A percentile compares a stretch with the other conserved stretches of the same genome.
phyloP scores from a whole-genome alignment of 2,797 vertebrate genomes.

The Sardinella longiceps region DNA sequence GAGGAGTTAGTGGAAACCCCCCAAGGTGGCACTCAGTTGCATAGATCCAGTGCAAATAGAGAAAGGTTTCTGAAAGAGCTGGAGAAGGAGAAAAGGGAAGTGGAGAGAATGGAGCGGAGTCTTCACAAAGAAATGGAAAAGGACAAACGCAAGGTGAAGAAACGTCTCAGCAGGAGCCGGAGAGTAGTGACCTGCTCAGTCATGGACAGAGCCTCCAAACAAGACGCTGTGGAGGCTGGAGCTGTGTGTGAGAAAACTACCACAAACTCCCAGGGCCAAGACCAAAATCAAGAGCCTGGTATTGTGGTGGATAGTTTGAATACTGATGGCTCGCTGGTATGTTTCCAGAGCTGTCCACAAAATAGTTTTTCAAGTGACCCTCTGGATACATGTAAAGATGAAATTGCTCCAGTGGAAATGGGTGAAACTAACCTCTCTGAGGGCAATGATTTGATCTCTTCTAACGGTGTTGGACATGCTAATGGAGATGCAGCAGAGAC shows the following conservation, averaged over 20 bases:
- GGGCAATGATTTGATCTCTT: background rate
- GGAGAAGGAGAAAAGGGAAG: conserved; percentile 66
- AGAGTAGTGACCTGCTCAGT: conserved; percentile 61
- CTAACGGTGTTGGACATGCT: background rate
- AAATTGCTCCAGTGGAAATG: background rate
- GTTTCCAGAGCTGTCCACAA: background rate
- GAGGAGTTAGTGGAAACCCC: conserved; percentile 4
- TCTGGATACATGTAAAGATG: rapidly evolving
- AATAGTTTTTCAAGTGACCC: background rate
- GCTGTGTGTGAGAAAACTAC: conserved; percentile 44
- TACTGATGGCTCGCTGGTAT: background rate
- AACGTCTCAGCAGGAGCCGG: background rate
- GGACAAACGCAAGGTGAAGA: conserved; percentile 37
- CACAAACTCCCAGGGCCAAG: conserved; percentile 34
- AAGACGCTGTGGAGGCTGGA: conserved; percentile 34
- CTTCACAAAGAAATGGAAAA: conserved; percentile 51
- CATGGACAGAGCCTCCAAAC: conserved; percentile 48
- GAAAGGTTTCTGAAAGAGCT: conserved; percentile 56
- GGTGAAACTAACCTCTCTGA: background rate
- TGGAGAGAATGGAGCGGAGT: conserved; percentile 65
- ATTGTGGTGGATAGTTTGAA: background rate
- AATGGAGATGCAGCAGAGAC: background rate
- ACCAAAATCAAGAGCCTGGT: background rate
- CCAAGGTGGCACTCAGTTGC: background rate
- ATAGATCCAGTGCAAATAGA: conserved; percentile 42